Base-by-base conservation (phyloP, 1,140 invertebrate species). In the Monochamus saltuarius region DNA sequence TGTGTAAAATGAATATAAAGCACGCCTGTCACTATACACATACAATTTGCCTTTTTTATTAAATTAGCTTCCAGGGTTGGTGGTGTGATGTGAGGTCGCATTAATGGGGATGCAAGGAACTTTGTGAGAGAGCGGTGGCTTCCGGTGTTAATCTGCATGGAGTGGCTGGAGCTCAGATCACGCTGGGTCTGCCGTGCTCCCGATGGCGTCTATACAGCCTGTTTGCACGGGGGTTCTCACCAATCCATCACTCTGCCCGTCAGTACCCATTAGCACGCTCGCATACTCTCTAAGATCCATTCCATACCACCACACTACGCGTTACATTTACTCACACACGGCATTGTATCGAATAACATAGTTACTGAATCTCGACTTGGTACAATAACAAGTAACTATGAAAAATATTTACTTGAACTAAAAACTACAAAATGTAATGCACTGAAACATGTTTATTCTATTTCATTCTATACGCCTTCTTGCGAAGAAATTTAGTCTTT, bases 201-300 rank as follows among this genome's bases (percentile, higher is more conserved):
- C 35, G 51, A 53, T 53, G 37, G 17, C 51, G 51, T 53, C 51
- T 53, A 53, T 38, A 39, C 16, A 39, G 37, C 17, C 35, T 53
- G 35, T 39, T 36, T 39, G 37, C 13, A 19, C 16, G 38, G 74
- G 76, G 65, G 70, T 73, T 74, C 75, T 65, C 62, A 71, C 70
- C 79, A 78, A 82, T 81, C 80, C 80, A 82, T 82, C 80, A 82
- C 80, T 77, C 77, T 75, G 76, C 72, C 77, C 77, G 80, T 81
- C 80, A 81, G 77, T 82, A 78, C 79, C 80, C 80, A 82, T 82
- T 82, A 82, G 80, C 78, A 79, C 78, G 76, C 79, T 80, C 78
- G 75, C 78, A 75, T 72, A 70, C 76, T 73, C 52, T 70, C 43
- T 55, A 69, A 53, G 43, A 46, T 36, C 51, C 51, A 53, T 53